A percentile compares a stretch with the other conserved stretches of the same genome.
phyloP scores from a whole-genome alignment of 2,888 invertebrate genomes.

The Anagyrus pseudococci region DNA sequence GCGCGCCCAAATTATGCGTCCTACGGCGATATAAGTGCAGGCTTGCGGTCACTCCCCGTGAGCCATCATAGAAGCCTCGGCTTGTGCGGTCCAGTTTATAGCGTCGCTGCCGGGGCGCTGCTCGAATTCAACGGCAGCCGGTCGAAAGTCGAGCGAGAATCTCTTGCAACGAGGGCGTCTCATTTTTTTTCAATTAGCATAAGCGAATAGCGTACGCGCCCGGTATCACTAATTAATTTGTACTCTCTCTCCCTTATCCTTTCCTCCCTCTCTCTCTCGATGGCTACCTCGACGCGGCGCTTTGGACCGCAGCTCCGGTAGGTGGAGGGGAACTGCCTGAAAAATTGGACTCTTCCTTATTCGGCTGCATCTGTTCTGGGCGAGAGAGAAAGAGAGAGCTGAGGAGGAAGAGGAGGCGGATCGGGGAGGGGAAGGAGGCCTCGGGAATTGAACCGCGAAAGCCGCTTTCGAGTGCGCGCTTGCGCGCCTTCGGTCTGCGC shows the following conservation, averaged over 20 bases:
- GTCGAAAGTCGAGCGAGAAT: too few species aligned
- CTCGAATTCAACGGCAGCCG: too few species aligned
- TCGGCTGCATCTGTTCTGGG: constrained; percentile 10
- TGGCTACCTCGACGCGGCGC: neutral
- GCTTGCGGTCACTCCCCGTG: too few species aligned
- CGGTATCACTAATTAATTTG: constrained; percentile 43
- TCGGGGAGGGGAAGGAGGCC: neutral
- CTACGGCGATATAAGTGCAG: too few species aligned
- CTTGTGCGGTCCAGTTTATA: too few species aligned
- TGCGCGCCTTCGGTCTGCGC: constrained; percentile 11
- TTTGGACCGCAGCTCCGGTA: neutral
- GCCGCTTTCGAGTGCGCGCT: neutral
- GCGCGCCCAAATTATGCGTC: too few species aligned
- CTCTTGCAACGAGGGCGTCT: constrained; percentile 10
- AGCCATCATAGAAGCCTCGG: too few species aligned
- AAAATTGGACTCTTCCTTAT: constrained; percentile 43
- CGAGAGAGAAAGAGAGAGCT: constrained; percentile 1
- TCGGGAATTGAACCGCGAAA: neutral
- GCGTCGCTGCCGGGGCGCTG: too few species aligned
- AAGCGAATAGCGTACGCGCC: constrained; percentile 32
- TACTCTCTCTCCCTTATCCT: constrained; percentile 7
- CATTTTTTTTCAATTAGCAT: constrained; percentile 39
- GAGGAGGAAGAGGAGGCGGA: constrained; percentile 9
- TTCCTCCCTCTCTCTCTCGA: neutral
- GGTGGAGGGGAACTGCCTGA: constrained; percentile 30